Evolutionary conservation across 2,113 vertebrate genomes (phyloP), one percentile per base, ranked within the genome.

Genomic region (Oryzias celebensis): DNA sequence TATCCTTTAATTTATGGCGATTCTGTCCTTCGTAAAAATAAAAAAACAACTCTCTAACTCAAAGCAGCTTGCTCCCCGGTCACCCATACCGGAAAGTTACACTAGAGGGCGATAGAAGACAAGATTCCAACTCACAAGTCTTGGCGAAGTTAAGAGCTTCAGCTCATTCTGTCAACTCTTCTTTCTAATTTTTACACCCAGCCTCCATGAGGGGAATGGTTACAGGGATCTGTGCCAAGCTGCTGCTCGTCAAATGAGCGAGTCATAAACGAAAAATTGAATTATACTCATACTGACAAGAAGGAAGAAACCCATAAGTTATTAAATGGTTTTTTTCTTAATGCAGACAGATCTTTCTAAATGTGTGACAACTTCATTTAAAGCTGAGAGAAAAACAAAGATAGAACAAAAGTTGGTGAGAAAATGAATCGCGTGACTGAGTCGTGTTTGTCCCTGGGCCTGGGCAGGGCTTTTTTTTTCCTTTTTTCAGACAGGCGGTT

Each of bases 31-130:
- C 61, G 20, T 84, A 74, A 77, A 77, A 71, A 67, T 46, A 77
- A 77, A 68, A 67, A 48, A 42, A 49, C 60, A 72, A 73, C 5
- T 31, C 58, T 64, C 76, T 87, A 86, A 87, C 70, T 82, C 52
- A 70, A 87, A 84, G 86, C 82, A 81, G 81, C 63, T 73, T 53
- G 44, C 51, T 20, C 43, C 59, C 16, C 17, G 52, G 15, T 36
- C 62, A 70, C 23, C 63, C 24, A 17, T 4, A 57, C 52, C 42
- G 4, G 14, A 17, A n/a, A 59, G 18, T 10, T 7, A 17, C 92
- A 91, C 84, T 67, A 91, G 90, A 84, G 89, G 91, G 89, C 78
- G 74, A 84, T 89, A 69, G 47, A 71, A 87, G 85, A 92, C 87
- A 75, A 41, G 51, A 65, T 52, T 83, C 54, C 52, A 71, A 24